Evolutionary conservation across 2,113 vertebrate species (phyloP).

Genomic region (Psilopogon haemacephalus): DNA sequence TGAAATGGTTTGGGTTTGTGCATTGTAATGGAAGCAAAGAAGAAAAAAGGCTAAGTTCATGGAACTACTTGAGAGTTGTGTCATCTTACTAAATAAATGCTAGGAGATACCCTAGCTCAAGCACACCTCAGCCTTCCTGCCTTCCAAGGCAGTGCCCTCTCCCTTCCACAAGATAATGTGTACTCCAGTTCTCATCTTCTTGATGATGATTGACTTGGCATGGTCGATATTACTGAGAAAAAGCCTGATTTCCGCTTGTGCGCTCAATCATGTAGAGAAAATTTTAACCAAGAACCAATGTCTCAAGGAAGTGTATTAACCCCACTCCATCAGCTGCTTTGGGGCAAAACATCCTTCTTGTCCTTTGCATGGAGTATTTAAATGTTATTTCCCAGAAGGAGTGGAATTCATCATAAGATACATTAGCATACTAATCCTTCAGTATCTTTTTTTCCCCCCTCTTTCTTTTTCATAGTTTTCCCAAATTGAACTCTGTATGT

Average conservation of each 20-base stretch:
- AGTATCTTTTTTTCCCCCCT: not conserved
- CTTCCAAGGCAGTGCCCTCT: not conserved
- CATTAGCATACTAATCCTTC: not conserved
- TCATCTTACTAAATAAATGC: not conserved
- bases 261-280: not conserved
- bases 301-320: not conserved
- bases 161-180: not conserved
- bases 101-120: not conserved
- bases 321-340: not conserved
- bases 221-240: not conserved
- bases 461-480: not conserved
- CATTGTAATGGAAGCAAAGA: not conserved
- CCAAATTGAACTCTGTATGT: not conserved
- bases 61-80: not conserved
- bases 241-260: not conserved
- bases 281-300: not conserved
- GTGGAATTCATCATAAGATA: not conserved
- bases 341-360: not conserved
- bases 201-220: not conserved
- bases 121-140: not conserved
- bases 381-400: not conserved
- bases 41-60: conserved; percentile 7
- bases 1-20: not conserved
- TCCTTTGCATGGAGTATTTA: not conserved
- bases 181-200: not conserved